These are phyloP conservation scores for Oryzias dopingdopingensis DNA, from an alignment of 2,797 vertebrate species.

Conservation along the genomic window DNA sequence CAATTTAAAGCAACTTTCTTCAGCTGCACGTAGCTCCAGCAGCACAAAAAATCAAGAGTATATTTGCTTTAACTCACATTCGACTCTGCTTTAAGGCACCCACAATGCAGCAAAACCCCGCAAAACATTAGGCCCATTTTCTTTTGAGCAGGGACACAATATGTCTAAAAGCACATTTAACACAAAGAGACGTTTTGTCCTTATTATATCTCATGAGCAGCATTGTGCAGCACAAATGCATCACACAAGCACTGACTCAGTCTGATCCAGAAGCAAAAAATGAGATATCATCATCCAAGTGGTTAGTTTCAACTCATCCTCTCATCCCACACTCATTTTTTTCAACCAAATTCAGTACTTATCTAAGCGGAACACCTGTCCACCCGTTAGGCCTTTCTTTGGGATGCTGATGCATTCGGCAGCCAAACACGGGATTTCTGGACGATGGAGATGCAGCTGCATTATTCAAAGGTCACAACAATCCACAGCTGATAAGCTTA, in stretches of 20 bases:
- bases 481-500: slow-evolving; percentile 64
- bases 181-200: slow-evolving; percentile 26
- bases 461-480: slow-evolving; percentile 76
- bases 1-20: too few species aligned
- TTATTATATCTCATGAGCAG: slow-evolving; percentile 48
- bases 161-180: slow-evolving; percentile 3
- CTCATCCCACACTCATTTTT: slow-evolving; percentile 21
- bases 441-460: slow-evolving; percentile 44
- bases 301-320: slow-evolving; percentile 59
- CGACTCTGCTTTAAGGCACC: neutral
- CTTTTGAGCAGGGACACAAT: neutral
- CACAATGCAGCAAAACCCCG: neutral
- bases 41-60: neutral
- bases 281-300: slow-evolving; percentile 54
- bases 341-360: slow-evolving; percentile 64
- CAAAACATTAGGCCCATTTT: neutral
- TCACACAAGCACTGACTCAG: slow-evolving; percentile 41
- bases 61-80: neutral
- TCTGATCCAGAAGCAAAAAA: slow-evolving; percentile 37
- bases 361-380: slow-evolving; percentile 82
- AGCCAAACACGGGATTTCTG: slow-evolving; percentile 68
- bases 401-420: slow-evolving; percentile 61
- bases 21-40: too few species aligned
- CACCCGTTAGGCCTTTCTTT: slow-evolving; percentile 62
- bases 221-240: slow-evolving; percentile 54